Evolutionary conservation across 2,113 vertebrate species (phyloP).

Genomic region (Paramormyrops kingsleyae): DNA sequence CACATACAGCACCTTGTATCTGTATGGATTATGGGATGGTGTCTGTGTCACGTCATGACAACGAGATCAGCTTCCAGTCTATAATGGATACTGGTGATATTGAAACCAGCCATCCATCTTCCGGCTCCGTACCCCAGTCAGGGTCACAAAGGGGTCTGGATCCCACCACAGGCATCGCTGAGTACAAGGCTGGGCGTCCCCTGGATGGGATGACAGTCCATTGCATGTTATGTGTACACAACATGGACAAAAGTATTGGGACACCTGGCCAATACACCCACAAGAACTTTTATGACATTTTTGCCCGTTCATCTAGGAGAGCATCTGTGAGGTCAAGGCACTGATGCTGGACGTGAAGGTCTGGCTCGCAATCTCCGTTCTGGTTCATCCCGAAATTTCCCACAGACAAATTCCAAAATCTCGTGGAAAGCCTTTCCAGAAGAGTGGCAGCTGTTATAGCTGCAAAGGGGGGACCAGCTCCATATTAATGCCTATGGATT

Average conservation of each 20-base stretch:
- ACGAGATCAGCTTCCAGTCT: neutral
- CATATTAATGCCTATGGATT: neutral
- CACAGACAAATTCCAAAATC: neutral
- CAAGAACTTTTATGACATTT: neutral
- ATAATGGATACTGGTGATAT: neutral
- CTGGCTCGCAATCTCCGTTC: neutral
- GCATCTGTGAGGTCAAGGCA: neutral
- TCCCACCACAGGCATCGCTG: neutral
- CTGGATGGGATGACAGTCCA: neutral
- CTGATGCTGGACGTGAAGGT: neutral
- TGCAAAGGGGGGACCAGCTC: neutral
- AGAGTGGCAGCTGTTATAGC: neutral
- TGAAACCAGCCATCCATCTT: neutral
- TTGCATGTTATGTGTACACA: neutral
- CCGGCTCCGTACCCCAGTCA: neutral
- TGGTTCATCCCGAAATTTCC: neutral
- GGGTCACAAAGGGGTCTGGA: neutral
- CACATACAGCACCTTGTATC: neutral
- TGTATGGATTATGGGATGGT: neutral
- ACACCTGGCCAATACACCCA: neutral
- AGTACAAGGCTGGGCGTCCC: neutral
- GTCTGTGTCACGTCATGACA: neutral
- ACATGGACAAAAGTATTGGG: neutral
- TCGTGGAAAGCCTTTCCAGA: neutral
- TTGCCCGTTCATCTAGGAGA: neutral